A percentile compares a stretch with the other conserved stretches of the same genome.
phyloP scores from a whole-genome alignment of 2,888 invertebrate species.

The Craniophora ligustri region DNA sequence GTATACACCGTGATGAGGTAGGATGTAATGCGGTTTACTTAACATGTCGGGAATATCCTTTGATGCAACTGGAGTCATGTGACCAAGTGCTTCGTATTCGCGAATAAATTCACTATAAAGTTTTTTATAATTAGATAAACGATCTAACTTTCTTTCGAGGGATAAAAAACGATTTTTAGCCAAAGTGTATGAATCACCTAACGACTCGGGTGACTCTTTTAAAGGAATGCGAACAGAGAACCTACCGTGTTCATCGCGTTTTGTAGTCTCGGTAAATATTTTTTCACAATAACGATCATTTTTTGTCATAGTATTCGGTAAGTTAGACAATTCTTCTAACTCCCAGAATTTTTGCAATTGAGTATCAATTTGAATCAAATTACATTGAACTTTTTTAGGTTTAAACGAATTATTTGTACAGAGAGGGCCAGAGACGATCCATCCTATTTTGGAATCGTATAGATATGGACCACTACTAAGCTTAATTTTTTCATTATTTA shows the following conservation, averaged over 20 bases:
- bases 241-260: constrained; percentile 4
- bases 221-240: constrained; percentile 7
- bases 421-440: too few relatives aligned
- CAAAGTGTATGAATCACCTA: neutral
- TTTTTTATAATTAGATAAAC: constrained; percentile 5
- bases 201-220: neutral
- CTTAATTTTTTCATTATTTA: constrained; percentile 4
- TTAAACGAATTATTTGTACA: neutral
- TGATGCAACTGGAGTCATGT: neutral
- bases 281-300: constrained; percentile 4
- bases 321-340: constrained; percentile 2
- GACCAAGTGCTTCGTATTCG: constrained; percentile 4
- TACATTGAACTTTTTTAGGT: constrained; percentile 1
- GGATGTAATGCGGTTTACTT: constrained; percentile 5
- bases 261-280: constrained; percentile 1
- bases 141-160: constrained; percentile 4
- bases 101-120: constrained; percentile 1
- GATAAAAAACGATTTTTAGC: constrained; percentile 8
- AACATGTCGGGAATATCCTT: neutral
- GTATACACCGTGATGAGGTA: constrained; percentile 11
- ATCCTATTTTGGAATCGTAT: constrained; percentile 3
- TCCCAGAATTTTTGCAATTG: constrained; percentile 6
- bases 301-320: neutral
- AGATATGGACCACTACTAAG: neutral
- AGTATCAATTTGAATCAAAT: neutral